Conservation (phyloP, 2,113 vertebrate genomes). For the Danionella cerebrum region DNA sequence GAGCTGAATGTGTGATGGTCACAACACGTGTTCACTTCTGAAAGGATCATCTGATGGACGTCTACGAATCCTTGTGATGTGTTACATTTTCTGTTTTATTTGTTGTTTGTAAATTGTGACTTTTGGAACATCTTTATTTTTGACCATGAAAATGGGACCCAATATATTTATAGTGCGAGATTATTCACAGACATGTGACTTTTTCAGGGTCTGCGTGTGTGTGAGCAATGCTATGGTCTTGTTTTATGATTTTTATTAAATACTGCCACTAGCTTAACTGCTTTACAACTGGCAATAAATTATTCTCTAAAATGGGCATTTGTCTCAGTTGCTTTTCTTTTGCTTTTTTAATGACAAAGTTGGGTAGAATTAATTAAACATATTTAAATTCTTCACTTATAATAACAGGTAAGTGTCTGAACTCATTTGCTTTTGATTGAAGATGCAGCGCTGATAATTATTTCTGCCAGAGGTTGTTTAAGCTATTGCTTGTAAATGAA, state of each 20-base stretch:
- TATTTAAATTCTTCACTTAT: not conserved
- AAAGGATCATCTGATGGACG: conserved; percentile 61
- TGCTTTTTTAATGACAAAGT: not conserved
- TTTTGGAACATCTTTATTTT: conserved; percentile 80
- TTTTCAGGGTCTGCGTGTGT: conserved; percentile 80
- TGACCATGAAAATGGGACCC: conserved; percentile 87
- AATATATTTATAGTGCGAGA: conserved; percentile 88
- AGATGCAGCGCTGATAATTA: not conserved
- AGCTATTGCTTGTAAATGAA: not conserved
- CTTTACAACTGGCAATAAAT: conserved; percentile 99
- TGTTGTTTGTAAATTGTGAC: conserved; percentile 71
- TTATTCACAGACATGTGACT: conserved; percentile 82
- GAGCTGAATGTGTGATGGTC: conserved; percentile 41
- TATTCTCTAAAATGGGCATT: conserved; percentile 85
- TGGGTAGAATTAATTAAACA: not conserved
- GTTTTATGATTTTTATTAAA: conserved; percentile 97
- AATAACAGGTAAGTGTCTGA: not conserved
- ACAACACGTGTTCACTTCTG: conserved; percentile 56
- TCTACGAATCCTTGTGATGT: conserved; percentile 75
- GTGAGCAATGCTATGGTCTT: conserved; percentile 91
- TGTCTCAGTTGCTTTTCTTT: not conserved
- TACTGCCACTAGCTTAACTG: conserved; percentile 91
- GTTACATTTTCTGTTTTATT: conserved; percentile 26
- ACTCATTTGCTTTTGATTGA: too few relatives aligned
- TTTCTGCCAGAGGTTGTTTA: not conserved